A percentile compares a stretch with the other conserved stretches of the same genome.
These are phyloP conservation scores for Archips crataeganus DNA, from an alignment of 2,888 invertebrate species.

Conservation along the genomic window DNA sequence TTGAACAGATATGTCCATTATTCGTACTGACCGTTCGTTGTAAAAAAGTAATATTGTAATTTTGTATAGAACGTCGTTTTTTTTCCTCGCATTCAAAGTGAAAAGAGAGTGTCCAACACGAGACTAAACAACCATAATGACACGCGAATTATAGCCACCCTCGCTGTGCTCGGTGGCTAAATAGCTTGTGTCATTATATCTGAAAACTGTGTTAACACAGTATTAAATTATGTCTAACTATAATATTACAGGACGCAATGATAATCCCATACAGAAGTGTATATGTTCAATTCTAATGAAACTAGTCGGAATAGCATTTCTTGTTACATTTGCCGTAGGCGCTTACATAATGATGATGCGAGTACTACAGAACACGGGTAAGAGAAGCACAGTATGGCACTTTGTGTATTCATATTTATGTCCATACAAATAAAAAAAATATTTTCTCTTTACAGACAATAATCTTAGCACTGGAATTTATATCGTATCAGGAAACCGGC, in stretches of 20 bases:
- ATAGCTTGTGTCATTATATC: not conserved
- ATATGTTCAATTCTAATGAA: slow-evolving; percentile 61
- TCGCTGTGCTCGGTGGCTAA: no score
- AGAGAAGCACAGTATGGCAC: slow-evolving; percentile 41
- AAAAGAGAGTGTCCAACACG: no score
- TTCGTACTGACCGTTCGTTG: no score
- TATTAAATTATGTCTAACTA: not conserved
- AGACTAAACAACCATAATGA: no score
- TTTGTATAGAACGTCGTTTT: no score
- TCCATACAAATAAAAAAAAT: not conserved
- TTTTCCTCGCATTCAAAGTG: no score
- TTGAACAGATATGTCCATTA: no score
- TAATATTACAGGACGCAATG: slow-evolving; percentile 56
- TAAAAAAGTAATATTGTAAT: no score
- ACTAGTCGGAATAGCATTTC: slow-evolving; percentile 55
- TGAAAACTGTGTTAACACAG: not conserved
- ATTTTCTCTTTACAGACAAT: slow-evolving; percentile 54
- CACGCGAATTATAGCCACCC: no score
- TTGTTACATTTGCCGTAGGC: slow-evolving; percentile 58
- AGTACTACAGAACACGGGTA: slow-evolving; percentile 61
- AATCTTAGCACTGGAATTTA: slow-evolving; percentile 64
- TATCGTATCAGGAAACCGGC: slow-evolving; percentile 60
- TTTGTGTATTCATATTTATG: not conserved
- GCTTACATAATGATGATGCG: slow-evolving; percentile 60
- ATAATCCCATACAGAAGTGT: slow-evolving; percentile 54